Percentiles rank a stretch among this genome's conserved stretches.
Evolutionary conservation across 2,797 vertebrate species (phyloP).

Genomic region (Oophaga sylvatica): DNA sequence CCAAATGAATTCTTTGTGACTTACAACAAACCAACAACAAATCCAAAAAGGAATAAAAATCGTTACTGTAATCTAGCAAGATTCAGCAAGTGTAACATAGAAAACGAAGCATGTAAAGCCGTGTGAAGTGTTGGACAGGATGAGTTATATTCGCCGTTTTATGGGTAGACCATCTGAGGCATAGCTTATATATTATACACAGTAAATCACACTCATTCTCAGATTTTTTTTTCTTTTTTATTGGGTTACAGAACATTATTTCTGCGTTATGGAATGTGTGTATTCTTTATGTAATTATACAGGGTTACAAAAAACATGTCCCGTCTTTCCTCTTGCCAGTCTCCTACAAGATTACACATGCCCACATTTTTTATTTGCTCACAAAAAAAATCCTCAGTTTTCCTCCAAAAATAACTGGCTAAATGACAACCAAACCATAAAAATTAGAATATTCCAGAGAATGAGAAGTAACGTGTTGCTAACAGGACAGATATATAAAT

Average conservation of each 20-base stretch:
- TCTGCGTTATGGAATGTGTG: constrained; percentile 88
- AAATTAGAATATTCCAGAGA: constrained; percentile 40
- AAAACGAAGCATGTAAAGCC: too few species aligned
- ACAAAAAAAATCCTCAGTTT: constrained; percentile 32
- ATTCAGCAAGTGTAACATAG: too few species aligned
- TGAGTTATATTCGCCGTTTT: too few species aligned
- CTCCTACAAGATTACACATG: constrained; percentile 49
- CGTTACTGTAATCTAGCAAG: too few species aligned
- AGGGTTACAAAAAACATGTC: constrained; percentile 78
- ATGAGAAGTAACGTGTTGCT: constrained; percentile 17
- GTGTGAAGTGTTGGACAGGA: too few species aligned
- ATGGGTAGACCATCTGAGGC: neutral
- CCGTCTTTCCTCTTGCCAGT: constrained; percentile 3
- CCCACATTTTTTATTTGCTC: constrained; percentile 1
- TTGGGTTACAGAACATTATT: constrained; percentile 84
- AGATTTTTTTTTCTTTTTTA: constrained; percentile 82
- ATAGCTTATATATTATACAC: neutral
- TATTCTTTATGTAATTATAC: constrained; percentile 78
- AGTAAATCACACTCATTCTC: constrained; percentile 22
- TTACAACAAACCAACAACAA: too few species aligned
- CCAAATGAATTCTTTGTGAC: too few species aligned
- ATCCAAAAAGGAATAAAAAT: too few species aligned
- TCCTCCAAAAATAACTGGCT: constrained; percentile 33
- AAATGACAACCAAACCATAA: constrained; percentile 38
- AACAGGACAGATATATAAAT: constrained; percentile 51